Base-by-base conservation (phyloP, 37 sponge, comb jelly and placozoan genomes). In the Spongia lamella region DNA sequence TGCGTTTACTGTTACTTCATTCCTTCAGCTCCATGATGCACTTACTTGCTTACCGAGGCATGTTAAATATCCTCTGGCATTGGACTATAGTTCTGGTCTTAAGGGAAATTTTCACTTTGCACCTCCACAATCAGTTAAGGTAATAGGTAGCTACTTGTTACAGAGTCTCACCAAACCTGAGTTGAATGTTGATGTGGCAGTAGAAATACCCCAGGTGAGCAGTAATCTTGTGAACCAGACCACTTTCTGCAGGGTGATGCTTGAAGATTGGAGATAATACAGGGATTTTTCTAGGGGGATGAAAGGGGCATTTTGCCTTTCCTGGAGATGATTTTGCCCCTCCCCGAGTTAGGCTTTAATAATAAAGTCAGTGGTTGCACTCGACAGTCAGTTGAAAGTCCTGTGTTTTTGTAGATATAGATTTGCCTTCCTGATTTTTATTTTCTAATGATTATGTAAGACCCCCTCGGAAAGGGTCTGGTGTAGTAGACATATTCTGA, bases 121-220 rank as follows among this genome's bases (percentile, higher is more conserved):
- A 0, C 79, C 97, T 50, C 97, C 97, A 0, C 56, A 69, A 15
- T 21, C 61, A 3, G 73, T 96, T 3, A 88, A 84, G 82, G 79
- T 96, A 1, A 72, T 84, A 7, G 97, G 97, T 21, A 87, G 94
- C 61, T 96, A 85, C 72, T 64, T 96, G 21, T 68, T 96, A 63
- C 64, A 72, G 40, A 84, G 85, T 26, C 63, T 64, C 61, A 43
- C 65, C 66, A 87, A 90, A 39, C 76, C 84, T 5, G 37, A 70
- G 35, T 53, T 67, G 53, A 90, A 80, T 70, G 83, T 96, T 40
- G 90, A 96, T 77, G 47, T 96, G 16, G 78, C 84, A 0, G 56
- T 96, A 15, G 66, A 77, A 53, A 90, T 96, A n/a, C 97, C 95
- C 35, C 50, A 49, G 56, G 90, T 83, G 66, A 31, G 75, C 38